phyloP scores from a whole-genome alignment of 1,140 invertebrate genomes.

The Nasonia longicornis region DNA sequence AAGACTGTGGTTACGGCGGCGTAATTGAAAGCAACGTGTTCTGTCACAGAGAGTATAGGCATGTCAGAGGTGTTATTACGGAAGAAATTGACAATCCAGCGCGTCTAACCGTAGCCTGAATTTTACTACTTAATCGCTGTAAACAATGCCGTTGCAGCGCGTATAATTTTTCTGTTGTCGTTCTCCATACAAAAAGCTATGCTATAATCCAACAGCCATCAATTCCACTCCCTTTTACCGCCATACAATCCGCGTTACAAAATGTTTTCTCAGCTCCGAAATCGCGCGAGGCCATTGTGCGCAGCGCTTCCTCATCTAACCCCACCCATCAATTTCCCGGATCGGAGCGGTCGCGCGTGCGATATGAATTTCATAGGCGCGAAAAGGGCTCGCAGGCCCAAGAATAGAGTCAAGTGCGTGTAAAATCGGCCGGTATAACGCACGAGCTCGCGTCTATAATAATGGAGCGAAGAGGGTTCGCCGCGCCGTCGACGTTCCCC shows the following conservation, averaged over 20 bases:
- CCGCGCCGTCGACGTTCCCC: slow-evolving; percentile 42
- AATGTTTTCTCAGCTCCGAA: neutral
- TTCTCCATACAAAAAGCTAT: neutral
- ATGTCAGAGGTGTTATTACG: neutral
- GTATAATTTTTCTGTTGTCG: neutral
- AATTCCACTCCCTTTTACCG: neutral
- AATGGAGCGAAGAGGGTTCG: slow-evolving; percentile 34
- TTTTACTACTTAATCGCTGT: neutral
- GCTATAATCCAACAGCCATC: neutral
- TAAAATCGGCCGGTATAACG: slow-evolving; percentile 64
- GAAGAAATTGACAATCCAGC: neutral
- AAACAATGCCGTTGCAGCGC: neutral
- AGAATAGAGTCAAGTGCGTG: slow-evolving; percentile 71
- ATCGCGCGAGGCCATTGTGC: neutral
- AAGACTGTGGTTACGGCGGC: neutral
- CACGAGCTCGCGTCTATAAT: slow-evolving; percentile 11
- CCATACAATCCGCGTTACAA: slow-evolving; percentile 1
- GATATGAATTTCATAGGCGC: slow-evolving; percentile 34
- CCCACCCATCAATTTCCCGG: slow-evolving; percentile 17
- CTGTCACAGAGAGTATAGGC: neutral
- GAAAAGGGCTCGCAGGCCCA: slow-evolving; percentile 47
- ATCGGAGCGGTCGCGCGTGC: neutral
- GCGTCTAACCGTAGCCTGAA: neutral
- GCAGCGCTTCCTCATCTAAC: neutral
- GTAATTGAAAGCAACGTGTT: neutral